Evolutionary conservation across 1,140 invertebrate genomes (phyloP).

Genomic region (Drosophila guanche): DNA sequence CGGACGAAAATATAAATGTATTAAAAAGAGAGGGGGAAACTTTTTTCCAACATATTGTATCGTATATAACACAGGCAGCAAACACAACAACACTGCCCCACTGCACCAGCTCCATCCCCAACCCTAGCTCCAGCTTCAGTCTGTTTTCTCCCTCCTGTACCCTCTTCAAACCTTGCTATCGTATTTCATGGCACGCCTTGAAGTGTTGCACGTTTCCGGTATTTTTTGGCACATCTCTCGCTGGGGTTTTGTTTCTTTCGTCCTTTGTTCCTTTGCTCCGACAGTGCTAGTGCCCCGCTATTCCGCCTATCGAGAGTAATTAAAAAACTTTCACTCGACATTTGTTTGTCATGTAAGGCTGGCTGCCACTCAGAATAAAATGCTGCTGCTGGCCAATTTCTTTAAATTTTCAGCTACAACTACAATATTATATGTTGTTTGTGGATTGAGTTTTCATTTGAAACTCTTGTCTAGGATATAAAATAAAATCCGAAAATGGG

Average conservation of each 20-base stretch:
- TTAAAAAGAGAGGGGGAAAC: slow-evolving; percentile 3
- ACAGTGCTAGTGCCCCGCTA: not conserved
- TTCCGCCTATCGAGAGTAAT: slow-evolving; percentile 42
- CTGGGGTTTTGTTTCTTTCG: slow-evolving; percentile 20
- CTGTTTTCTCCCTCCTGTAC: not conserved
- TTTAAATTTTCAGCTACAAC: slow-evolving; percentile 14
- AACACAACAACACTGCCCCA: not conserved
- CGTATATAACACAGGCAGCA: slow-evolving; percentile 8
- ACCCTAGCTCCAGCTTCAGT: no score
- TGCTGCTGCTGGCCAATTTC: not conserved
- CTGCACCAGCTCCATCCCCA: not conserved
- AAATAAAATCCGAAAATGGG: no score
- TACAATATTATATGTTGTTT: slow-evolving; percentile 15
- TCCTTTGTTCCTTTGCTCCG: slow-evolving; percentile 1
- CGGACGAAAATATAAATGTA: not conserved
- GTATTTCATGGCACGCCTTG: slow-evolving; percentile 43
- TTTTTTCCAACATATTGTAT: not conserved
- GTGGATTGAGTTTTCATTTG: no score
- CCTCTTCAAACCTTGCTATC: slow-evolving; percentile 8
- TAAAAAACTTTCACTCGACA: slow-evolving; percentile 54
- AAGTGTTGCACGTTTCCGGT: slow-evolving; percentile 33
- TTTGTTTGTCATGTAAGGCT: slow-evolving; percentile 38
- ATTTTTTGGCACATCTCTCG: slow-evolving; percentile 27
- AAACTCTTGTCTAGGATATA: no score
- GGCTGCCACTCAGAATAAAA: slow-evolving; percentile 1